These are phyloP conservation scores for Podarcis muralis DNA, from an alignment of 2,113 vertebrate genomes.

Conservation along the genomic window DNA sequence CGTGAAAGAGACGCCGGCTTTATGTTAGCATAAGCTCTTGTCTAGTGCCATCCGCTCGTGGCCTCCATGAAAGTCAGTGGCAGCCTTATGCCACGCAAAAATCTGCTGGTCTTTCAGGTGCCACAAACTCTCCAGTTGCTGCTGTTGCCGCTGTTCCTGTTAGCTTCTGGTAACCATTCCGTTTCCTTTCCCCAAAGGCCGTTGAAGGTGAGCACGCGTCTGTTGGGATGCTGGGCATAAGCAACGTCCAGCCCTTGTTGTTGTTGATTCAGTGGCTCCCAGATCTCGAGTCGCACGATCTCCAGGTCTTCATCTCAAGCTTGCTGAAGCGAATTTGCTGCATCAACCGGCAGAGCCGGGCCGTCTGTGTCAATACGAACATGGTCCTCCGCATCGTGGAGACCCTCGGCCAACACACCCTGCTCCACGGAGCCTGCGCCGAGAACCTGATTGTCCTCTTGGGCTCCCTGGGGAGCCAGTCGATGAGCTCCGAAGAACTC, in stretches of 20 bases:
- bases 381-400: conserved; percentile 87
- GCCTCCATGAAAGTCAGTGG: neutral
- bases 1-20: neutral
- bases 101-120: neutral
- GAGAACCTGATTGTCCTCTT: conserved; percentile 90
- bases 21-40: neutral
- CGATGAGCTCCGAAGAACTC: conserved; percentile 88
- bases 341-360: conserved; percentile 92
- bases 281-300: conserved; percentile 88
- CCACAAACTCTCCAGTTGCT: neutral
- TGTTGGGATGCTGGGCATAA: conserved; percentile 94
- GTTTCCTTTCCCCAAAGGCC: conserved; percentile 80
- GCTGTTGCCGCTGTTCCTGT: accelerated
- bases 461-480: conserved; percentile 92
- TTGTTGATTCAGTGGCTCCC: conserved; percentile 96
- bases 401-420: conserved; percentile 77
- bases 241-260: conserved; percentile 94
- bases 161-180: neutral
- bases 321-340: conserved; percentile 93
- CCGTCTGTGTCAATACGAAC: conserved; percentile 91
- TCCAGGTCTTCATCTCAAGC: conserved; percentile 91
- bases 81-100: neutral
- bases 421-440: conserved; percentile 83
- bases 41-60: neutral
- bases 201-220: conserved; percentile 96